Evolutionary conservation across 2,113 vertebrate species (phyloP).

Genomic region (Acrocephalus arundinaceus): DNA sequence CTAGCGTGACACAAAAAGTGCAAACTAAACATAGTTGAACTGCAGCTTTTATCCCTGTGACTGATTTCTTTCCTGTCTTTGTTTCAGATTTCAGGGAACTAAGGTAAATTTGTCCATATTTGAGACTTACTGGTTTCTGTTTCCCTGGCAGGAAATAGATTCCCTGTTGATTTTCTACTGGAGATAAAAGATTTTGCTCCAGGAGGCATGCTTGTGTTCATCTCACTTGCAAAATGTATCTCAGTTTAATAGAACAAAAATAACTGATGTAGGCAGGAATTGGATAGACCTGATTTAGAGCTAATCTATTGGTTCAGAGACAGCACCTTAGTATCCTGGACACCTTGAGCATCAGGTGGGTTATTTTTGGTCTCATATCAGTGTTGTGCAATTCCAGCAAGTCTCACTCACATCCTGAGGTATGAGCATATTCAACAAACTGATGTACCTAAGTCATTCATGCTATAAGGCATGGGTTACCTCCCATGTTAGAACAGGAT

Average conservation of each 20-base stretch:
- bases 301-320: background rate
- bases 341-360: background rate
- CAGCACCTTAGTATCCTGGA: background rate
- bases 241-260: background rate
- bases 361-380: background rate
- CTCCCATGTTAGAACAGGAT: background rate
- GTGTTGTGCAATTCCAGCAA: background rate
- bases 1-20: background rate
- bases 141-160: background rate
- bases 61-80: background rate
- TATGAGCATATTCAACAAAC: background rate
- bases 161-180: background rate
- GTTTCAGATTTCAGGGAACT: background rate
- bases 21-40: background rate
- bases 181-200: background rate
- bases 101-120: background rate
- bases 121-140: background rate
- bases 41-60: background rate
- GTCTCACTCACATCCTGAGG: background rate
- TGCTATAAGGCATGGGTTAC: rapidly evolving
- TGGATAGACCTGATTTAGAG: background rate
- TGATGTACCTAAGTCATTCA: background rate
- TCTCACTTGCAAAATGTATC: background rate
- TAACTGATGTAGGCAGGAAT: background rate
- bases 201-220: background rate